A percentile compares a stretch with the other conserved stretches of the same genome.
These are phyloP conservation scores for Deilephila elpenor DNA, from an alignment of 2,888 invertebrate species.

Conservation along the genomic window DNA sequence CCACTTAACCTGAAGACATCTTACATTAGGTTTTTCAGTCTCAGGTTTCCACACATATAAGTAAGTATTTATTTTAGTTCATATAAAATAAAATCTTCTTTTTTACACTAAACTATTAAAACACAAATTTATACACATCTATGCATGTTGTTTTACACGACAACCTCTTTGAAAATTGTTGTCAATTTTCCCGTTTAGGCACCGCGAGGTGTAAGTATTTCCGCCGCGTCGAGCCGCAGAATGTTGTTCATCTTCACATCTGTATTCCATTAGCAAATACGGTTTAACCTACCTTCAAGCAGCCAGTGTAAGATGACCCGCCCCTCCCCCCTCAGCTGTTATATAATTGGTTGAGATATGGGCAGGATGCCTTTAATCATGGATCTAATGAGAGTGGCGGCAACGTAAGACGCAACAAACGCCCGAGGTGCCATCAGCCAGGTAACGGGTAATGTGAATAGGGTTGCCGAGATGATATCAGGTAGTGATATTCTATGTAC, in stretches of 20 bases:
- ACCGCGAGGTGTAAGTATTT: conserved; percentile 59
- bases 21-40: too few relatives aligned
- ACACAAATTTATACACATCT: neutral
- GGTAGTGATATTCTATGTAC: too few relatives aligned
- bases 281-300: conserved; percentile 67
- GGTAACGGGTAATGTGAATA: conserved; percentile 63
- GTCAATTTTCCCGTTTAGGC: neutral
- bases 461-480: conserved; percentile 51
- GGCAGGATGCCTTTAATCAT: conserved; percentile 67
- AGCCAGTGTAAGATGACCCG: conserved; percentile 58
- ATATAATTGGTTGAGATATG: conserved; percentile 59
- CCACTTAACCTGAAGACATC: too few relatives aligned
- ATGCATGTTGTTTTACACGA: neutral
- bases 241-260: conserved; percentile 76
- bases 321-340: conserved; percentile 45
- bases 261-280: conserved; percentile 82
- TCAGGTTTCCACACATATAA: too few relatives aligned
- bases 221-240: conserved; percentile 63
- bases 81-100: too few relatives aligned
- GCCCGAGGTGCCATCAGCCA: conserved; percentile 77
- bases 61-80: too few relatives aligned
- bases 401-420: conserved; percentile 75
- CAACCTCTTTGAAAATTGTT: neutral
- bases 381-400: conserved; percentile 66
- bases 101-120: too few relatives aligned